These are phyloP conservation scores for Homarus gammarus DNA, from an alignment of 2,888 invertebrate species.

Conservation along the genomic window DNA sequence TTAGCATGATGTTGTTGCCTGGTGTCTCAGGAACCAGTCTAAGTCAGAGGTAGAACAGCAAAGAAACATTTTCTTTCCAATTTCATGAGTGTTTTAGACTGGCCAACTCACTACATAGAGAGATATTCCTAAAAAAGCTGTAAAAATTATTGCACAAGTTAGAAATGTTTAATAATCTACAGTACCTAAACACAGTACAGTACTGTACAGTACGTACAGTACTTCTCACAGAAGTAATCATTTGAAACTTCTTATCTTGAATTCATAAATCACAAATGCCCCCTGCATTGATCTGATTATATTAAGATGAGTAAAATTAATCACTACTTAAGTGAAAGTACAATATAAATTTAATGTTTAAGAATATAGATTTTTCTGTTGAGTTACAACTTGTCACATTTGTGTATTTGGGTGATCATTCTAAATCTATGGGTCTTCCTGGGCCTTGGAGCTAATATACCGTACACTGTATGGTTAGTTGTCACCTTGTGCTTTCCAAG, in stretches of 20 bases:
- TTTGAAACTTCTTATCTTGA: neutral
- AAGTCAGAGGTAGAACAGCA: conserved; percentile 2
- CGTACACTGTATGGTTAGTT: too few relatives aligned
- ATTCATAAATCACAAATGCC: too few relatives aligned
- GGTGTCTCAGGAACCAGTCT: neutral
- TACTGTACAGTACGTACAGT: neutral
- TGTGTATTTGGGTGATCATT: too few relatives aligned
- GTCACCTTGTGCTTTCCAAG: too few relatives aligned
- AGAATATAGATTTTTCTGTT: too few relatives aligned
- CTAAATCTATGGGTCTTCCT: too few relatives aligned
- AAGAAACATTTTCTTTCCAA: neutral
- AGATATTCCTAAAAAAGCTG: conserved; percentile 13
- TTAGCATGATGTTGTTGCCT: neutral
- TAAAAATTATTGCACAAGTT: conserved; percentile 30
- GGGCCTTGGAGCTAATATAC: too few relatives aligned
- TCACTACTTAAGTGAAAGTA: too few relatives aligned
- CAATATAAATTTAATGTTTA: too few relatives aligned
- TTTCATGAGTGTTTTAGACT: neutral
- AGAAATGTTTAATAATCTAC: neutral
- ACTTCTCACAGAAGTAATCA: neutral
- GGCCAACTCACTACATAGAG: conserved; percentile 1
- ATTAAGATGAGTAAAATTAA: too few relatives aligned
- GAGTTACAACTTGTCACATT: too few relatives aligned
- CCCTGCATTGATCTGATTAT: too few relatives aligned
- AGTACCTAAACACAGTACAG: conserved; percentile 17